These are phyloP conservation scores for Halcyon smyrnensis DNA, from an alignment of 2,797 vertebrate genomes.

Conservation along the genomic window DNA sequence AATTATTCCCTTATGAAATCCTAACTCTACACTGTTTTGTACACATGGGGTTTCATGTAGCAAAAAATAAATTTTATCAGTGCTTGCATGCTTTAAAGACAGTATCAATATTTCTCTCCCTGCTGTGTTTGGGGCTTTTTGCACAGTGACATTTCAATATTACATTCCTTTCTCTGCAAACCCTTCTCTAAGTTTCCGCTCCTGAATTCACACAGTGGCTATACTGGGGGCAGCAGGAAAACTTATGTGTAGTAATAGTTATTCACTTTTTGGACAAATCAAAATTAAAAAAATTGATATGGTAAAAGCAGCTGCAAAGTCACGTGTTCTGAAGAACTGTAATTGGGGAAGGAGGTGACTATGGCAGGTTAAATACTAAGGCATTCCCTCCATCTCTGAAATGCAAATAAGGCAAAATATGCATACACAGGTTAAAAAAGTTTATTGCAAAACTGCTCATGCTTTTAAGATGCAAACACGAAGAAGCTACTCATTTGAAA, in stretches of 20 bases:
- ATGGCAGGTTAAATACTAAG: neutral
- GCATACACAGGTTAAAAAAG: neutral
- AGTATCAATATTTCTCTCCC: neutral
- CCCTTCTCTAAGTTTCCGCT: neutral
- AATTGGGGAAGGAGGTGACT: neutral
- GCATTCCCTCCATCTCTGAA: neutral
- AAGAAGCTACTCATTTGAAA: neutral
- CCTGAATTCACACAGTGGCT: neutral
- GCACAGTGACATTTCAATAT: neutral
- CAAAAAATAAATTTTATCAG: neutral
- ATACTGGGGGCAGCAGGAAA: neutral
- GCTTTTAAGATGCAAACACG: neutral
- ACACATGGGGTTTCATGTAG: neutral
- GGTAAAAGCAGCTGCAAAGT: neutral
- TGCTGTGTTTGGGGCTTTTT: neutral
- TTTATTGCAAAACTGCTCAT: neutral
- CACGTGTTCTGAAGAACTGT: neutral
- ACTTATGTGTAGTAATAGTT: neutral
- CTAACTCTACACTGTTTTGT: neutral
- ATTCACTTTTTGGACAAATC: neutral
- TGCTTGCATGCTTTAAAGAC: neutral
- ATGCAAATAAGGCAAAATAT: conserved; percentile 34
- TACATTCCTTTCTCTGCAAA: neutral
- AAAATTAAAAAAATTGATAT: neutral
- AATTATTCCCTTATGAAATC: neutral